Base-by-base conservation (phyloP, 2,797 vertebrate genomes). In the Trachops cirrhosus region DNA sequence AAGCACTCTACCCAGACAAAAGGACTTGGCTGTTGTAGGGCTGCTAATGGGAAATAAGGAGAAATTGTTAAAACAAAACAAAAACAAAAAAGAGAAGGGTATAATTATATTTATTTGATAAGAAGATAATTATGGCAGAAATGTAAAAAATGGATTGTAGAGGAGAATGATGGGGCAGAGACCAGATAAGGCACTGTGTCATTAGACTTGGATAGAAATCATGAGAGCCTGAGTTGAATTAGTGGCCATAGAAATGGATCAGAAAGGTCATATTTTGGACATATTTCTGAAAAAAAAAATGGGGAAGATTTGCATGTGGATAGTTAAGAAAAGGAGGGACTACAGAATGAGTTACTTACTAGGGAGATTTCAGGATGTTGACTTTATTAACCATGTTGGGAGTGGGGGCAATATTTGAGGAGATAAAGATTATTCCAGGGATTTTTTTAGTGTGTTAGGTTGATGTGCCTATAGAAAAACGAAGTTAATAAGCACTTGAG, bases 91-190 rank as follows among this genome's bases (percentile, higher is more conserved):
- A 41, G 9, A 3, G 24, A 89, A 94, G 22, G 34, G 3, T 41
- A 15, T 77, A 91, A 97, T 95, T 22, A 82, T 62, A 68, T 90
- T 70, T 93, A 39, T 83, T 94, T 96, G 78, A 24, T 68, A 92
- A 93, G 82, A 94, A 96, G 68, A 57, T 84, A 91, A 59, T 79
- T 64, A 39, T 87, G 77, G 16, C 26, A 89, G 50, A 44, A 78
- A 34, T 50, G 12, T 78, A 73, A 89, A 62, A 85, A 67, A 89
- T 15, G 41, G 24, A 71, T n/a, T 74, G 2, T 22, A 57, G 74
- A 29, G 41, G 59, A 86, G 6, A 73, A 22, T 39, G 34, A 54
- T 68, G 46, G 24, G 9, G 34, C 41, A 54, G 67, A 80, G n/a
- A 80, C 46, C 41, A 64, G 22, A 24, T 10, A 78, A 83, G 18